phyloP scores from a whole-genome alignment of 2,113 vertebrate genomes.

The Cavia aperea region DNA sequence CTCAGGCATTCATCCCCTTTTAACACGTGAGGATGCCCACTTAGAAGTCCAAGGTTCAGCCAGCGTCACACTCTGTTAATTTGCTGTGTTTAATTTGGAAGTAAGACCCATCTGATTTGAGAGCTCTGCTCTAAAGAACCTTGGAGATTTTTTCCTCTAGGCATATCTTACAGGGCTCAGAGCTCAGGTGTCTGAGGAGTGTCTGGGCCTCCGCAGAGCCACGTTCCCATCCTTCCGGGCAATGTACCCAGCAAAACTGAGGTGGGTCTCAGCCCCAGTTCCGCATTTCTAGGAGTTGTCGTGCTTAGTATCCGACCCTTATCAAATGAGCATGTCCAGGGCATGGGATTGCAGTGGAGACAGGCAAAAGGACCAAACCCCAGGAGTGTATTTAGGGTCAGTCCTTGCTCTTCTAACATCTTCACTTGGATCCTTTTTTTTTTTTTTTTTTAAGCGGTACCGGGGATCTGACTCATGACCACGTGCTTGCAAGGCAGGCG shows the following conservation, averaged over 20 bases:
- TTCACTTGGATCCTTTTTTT: background rate
- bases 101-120: background rate
- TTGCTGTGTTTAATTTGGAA: background rate
- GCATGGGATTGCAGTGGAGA: background rate
- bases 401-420: background rate
- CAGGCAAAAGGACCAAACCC: background rate
- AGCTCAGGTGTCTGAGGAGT: background rate
- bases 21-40: background rate
- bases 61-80: background rate
- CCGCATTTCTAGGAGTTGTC: background rate
- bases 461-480: no score
- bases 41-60: background rate
- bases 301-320: background rate
- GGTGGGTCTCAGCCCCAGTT: background rate
- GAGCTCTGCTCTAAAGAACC: background rate
- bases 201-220: background rate
- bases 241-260: background rate
- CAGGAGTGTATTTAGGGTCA: background rate
- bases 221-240: background rate
- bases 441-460: no score
- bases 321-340: background rate
- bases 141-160: background rate
- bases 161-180: background rate
- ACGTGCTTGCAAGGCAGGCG: no score
- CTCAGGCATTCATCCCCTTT: background rate